These are phyloP conservation scores for Celastrina argiolus DNA, from an alignment of 2,888 invertebrate species.

Conservation along the genomic window DNA sequence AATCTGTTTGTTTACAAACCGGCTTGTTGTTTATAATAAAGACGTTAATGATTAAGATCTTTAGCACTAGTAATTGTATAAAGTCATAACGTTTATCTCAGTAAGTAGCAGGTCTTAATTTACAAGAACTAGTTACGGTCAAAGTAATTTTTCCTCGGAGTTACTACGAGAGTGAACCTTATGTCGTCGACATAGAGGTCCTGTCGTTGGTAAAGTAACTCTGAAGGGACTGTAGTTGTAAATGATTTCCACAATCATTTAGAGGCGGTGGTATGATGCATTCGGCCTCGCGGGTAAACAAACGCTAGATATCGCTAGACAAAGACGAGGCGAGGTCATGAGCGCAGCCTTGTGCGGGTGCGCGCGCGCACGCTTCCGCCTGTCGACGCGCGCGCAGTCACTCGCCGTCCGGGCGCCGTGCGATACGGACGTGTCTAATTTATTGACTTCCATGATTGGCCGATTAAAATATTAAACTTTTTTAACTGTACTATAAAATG, in stretches of 20 bases:
- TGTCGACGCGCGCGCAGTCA: conserved; percentile 50
- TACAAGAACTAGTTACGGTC: conserved; percentile 18
- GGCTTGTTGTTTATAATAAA: not conserved
- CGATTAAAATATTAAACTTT: not conserved
- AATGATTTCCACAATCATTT: conserved; percentile 43
- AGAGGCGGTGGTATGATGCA: conserved; percentile 69
- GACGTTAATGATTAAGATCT: conserved; percentile 12
- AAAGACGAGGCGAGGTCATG: conserved; percentile 77
- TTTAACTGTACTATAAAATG: not conserved
- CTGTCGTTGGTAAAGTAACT: too few species aligned
- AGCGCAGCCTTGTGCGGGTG: conserved; percentile 76
- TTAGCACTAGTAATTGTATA: conserved; percentile 1
- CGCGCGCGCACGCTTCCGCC: conserved; percentile 70
- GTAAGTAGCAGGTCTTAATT: conserved; percentile 45
- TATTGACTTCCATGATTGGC: not conserved
- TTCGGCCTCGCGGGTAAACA: conserved; percentile 75
- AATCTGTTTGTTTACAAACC: too few species aligned
- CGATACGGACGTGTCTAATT: conserved; percentile 39
- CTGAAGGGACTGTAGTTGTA: too few species aligned
- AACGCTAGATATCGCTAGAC: conserved; percentile 75
- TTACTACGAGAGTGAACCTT: too few species aligned
- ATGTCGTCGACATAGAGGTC: too few species aligned
- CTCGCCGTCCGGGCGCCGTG: conserved; percentile 44
- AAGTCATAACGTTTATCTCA: conserved; percentile 7
- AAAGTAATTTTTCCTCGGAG: too few species aligned